Percentiles rank a stretch among this genome's conserved stretches.
Conservation (phyloP, 1,140 invertebrate species). For the Heliconius congener region DNA sequence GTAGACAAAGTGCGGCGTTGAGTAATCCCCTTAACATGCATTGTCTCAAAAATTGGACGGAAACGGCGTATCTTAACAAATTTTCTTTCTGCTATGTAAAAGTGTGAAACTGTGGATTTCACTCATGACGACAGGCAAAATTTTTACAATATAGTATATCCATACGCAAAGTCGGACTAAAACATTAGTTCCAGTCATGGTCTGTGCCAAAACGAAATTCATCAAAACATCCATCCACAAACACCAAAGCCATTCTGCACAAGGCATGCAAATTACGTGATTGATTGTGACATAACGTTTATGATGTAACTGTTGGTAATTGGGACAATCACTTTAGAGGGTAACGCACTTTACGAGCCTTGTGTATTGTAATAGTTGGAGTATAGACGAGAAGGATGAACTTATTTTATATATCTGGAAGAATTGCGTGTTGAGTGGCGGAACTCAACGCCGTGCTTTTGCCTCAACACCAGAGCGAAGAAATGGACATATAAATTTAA, state of each 20-base stretch:
- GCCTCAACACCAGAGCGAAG: too few species aligned
- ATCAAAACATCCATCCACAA: neutral
- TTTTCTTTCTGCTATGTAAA: too few species aligned
- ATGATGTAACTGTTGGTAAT: slow-evolving; percentile 16
- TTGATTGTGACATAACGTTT: slow-evolving; percentile 7
- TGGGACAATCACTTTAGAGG: slow-evolving; percentile 26
- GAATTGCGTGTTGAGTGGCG: too few species aligned
- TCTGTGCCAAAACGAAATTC: neutral
- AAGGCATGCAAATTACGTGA: slow-evolving; percentile 8
- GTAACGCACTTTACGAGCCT: slow-evolving; percentile 18
- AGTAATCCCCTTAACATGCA: too few species aligned
- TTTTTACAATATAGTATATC: too few species aligned
- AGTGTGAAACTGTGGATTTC: too few species aligned
- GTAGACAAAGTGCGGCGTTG: too few species aligned
- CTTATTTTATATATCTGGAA: neutral
- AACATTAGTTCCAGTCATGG: neutral
- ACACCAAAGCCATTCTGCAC: neutral
- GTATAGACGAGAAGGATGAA: neutral
- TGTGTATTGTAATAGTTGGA: neutral
- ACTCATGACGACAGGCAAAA: too few species aligned
- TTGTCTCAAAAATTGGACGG: too few species aligned
- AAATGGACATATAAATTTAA: too few species aligned
- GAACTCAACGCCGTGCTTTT: too few species aligned
- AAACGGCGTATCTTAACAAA: too few species aligned
- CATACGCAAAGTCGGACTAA: neutral